These are phyloP conservation scores for Homarus gammarus DNA, from an alignment of 2,888 invertebrate genomes.

Conservation along the genomic window DNA sequence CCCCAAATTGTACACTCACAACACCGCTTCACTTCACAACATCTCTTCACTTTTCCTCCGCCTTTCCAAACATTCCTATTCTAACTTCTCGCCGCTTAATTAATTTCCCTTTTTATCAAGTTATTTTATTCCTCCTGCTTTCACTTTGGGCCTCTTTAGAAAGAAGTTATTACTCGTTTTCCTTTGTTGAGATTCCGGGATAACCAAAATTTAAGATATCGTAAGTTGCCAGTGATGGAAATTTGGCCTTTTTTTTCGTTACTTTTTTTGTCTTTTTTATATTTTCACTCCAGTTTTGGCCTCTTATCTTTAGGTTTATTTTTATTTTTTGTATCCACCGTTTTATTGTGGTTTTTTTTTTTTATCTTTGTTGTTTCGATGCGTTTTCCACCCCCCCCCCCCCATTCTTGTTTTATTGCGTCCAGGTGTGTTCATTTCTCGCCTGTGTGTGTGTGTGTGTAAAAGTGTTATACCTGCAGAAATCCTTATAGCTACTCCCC, in stretches of 20 bases:
- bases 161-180: background rate
- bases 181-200: background rate
- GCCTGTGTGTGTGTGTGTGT: too few species aligned
- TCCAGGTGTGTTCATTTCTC: too few species aligned
- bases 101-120: background rate
- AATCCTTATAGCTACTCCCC: too few species aligned
- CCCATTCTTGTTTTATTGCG: too few species aligned
- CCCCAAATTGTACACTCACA: background rate
- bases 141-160: background rate
- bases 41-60: background rate
- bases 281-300: background rate
- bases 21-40: background rate
- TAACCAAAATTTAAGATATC: background rate
- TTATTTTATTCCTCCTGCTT: background rate
- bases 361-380: too few species aligned
- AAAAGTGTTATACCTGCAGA: too few species aligned
- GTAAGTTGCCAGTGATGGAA: background rate
- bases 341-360: too few species aligned
- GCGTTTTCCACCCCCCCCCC: too few species aligned
- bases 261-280: background rate
- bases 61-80: background rate
- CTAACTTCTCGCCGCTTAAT: background rate
- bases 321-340: background rate
- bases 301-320: background rate
- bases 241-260: background rate